Conservation (phyloP, 2,888 invertebrate genomes). For the Drosophila paranaensis region DNA sequence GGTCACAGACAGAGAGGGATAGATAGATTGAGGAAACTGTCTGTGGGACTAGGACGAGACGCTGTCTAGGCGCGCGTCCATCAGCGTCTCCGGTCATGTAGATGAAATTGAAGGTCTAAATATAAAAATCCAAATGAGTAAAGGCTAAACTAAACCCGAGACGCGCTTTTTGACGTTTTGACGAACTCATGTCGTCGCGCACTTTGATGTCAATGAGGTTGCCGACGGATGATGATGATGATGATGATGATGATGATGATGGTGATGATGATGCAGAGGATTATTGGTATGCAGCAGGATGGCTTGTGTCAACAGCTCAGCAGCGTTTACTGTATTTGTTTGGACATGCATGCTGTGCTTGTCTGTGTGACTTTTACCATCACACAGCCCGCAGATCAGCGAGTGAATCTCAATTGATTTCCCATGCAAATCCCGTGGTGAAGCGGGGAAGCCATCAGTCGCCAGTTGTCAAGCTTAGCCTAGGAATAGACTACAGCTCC, state of each 20-base stretch:
- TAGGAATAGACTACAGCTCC: not conserved
- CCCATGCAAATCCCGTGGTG: constrained; percentile 44
- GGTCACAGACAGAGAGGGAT: constrained; percentile 22
- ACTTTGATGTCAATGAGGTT: constrained; percentile 56
- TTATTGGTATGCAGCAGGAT: constrained; percentile 43
- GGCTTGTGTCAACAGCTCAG: constrained; percentile 33
- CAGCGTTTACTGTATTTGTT: constrained; percentile 43
- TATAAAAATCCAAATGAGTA: constrained; percentile 40
- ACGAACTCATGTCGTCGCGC: constrained; percentile 68
- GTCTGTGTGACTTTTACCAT: constrained; percentile 26
- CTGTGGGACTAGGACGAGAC: not conserved
- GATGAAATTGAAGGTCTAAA: constrained; percentile 63
- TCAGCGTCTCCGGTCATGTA: constrained; percentile 41
- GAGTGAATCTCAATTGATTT: constrained; percentile 56
- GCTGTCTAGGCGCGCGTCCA: constrained; percentile 46
- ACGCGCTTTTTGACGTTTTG: constrained; percentile 57
- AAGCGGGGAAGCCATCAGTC: constrained; percentile 40
- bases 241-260: constrained; percentile 32
- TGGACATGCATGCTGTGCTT: constrained; percentile 41
- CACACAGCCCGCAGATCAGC: constrained; percentile 36
- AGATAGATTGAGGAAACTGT: constrained; percentile 4
- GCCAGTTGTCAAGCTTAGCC: constrained; percentile 48
- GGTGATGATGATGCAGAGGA: constrained; percentile 45
- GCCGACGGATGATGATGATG: constrained; percentile 21
- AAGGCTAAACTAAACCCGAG: constrained; percentile 25